A percentile compares a stretch with the other conserved stretches of the same genome.
phyloP scores from a whole-genome alignment of 2,797 vertebrate genomes.

The Cryptoprocta ferox region DNA sequence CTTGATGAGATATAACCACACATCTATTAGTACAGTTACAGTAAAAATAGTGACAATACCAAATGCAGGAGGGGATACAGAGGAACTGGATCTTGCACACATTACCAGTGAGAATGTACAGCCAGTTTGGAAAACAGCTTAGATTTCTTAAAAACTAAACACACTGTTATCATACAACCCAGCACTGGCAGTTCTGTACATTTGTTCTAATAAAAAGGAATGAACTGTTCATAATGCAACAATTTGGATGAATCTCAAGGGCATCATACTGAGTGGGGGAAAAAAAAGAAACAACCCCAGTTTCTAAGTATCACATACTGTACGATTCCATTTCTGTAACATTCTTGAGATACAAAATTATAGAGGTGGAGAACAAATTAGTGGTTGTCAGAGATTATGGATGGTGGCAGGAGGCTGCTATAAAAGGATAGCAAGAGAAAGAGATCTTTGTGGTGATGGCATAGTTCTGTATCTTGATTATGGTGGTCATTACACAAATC shows the following conservation, averaged over 20 bases:
- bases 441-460: not conserved
- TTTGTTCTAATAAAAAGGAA: not conserved
- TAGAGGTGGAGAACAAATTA: conserved; percentile 32
- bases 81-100: not conserved
- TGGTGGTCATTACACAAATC: not conserved
- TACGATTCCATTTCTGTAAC: conserved; percentile 27
- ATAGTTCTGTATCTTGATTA: not conserved
- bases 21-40: not conserved
- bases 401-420: not conserved
- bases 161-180: not conserved
- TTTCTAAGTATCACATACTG: not conserved
- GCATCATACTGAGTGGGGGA: not conserved
- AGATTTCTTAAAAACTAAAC: not conserved
- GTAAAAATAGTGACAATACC: not conserved
- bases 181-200: not conserved
- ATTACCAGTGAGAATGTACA: not conserved
- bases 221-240: not conserved
- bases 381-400: not conserved
- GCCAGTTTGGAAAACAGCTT: not conserved
- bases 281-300: not conserved
- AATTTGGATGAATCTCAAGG: not conserved
- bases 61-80: not conserved
- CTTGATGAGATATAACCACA: not conserved
- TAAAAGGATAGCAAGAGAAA: not conserved
- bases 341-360: conserved; percentile 53